These are phyloP conservation scores for Chymomyza procnemis DNA, from an alignment of 2,888 invertebrate species.

Conservation along the genomic window DNA sequence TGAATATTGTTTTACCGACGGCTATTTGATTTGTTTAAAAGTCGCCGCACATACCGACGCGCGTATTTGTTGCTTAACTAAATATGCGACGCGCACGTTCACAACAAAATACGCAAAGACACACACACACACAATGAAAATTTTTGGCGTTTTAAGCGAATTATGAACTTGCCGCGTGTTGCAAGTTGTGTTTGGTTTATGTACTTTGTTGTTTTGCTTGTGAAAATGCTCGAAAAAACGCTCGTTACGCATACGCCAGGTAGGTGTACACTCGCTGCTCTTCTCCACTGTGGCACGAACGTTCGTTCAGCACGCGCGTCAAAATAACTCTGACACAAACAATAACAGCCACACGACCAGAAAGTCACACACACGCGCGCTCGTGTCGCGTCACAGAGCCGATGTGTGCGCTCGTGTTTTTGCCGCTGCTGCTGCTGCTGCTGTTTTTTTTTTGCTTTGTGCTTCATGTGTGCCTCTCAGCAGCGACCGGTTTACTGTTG, in stretches of 20 bases:
- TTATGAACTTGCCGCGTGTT: conserved; percentile 4
- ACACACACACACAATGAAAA: too few relatives aligned
- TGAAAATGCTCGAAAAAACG: conserved; percentile 19
- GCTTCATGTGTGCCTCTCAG: conserved; percentile 38
- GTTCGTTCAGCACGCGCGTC: conserved; percentile 79
- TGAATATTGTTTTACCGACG: not conserved
- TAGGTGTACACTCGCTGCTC: conserved; percentile 34
- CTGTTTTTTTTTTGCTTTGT: too few relatives aligned
- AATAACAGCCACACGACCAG: conserved; percentile 73
- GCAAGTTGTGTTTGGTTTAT: not conserved
- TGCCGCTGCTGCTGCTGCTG: too few relatives aligned
- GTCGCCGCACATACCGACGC: too few relatives aligned
- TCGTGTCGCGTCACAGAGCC: not conserved
- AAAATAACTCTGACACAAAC: conserved; percentile 79
- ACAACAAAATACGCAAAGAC: too few relatives aligned
- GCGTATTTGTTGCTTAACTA: too few relatives aligned
- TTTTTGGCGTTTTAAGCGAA: too few relatives aligned
- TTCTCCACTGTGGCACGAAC: conserved; percentile 67
- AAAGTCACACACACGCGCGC: conserved; percentile 27
- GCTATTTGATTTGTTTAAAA: not conserved
- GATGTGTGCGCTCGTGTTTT: conserved; percentile 19
- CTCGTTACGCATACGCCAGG: conserved; percentile 40
- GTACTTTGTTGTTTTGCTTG: not conserved
- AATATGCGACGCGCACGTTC: too few relatives aligned
- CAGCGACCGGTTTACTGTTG: conserved; percentile 41